Base-by-base conservation (phyloP, 2,888 invertebrate genomes). In the Ochropleura plecta region DNA sequence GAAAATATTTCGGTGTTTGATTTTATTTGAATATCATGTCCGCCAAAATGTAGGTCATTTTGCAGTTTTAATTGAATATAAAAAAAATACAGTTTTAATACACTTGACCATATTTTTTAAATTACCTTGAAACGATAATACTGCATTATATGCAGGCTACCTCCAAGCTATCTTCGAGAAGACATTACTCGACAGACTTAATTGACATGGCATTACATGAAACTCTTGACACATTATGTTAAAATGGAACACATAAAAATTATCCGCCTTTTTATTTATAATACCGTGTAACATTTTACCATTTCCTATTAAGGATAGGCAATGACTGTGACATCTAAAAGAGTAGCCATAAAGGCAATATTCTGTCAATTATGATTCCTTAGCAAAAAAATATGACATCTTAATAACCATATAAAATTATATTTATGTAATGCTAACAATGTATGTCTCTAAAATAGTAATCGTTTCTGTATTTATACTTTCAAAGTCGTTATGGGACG, bases 371-470 rank as follows among this genome's bases (percentile, higher is more conserved):
- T 76, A 63, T n/a, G 66, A 69, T 74, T n/a, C 49, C 16, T 59
- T 5, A 5, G 20, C 14, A 82, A 82, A 83, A 79, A 76, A 12
- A 5, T 67, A 76, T 76, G 82, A 84, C 82, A 79, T 81, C 84
- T 83, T 76, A 46, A 83, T 83, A 64, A 59, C 57, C 3, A 40
- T 30, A 60, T 30, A 72, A 42, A 42, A 8, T 9, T 5, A 66
- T 44, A 14, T 57, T n/a, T 65, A 12, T 69, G 68, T 59, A 44
- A 64, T 49, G 30, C 7, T 67, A 48, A 82, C 57, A 30, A 20
- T 51, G 53, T 65, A 53, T 20, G 49, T 16, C 16, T 30, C 51
- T 44, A 70, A 73, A 68, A 70, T 68, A 48, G 48, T 62, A 72
- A 67, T 57, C 51, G 40, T 7, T 78, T 44, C 8, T 55, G 10